Evolutionary conservation across 35 echinoderm and acorn worm species (phyloP), one percentile per base, ranked within the genome.

Genomic region (Apostichopus parvimensis): DNA sequence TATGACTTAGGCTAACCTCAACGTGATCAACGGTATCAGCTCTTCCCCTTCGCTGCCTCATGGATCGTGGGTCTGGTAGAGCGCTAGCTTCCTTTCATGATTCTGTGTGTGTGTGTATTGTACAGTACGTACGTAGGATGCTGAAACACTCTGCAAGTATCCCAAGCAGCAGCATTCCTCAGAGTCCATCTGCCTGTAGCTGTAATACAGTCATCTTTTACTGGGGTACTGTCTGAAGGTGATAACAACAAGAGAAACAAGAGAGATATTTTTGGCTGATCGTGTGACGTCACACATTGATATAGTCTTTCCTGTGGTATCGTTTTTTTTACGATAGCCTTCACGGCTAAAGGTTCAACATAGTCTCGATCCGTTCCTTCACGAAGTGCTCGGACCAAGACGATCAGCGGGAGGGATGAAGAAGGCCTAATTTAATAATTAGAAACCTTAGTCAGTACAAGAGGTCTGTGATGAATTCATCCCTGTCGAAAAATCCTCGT

Each of bases 221-320:
- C n/a, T 22, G 28, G 79, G 34, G 45, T 82, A 45, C 34, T 45
- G 79, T 53, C 79, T 82, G 79, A 56, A 82, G 79, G 79, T 82
- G 79, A 82, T 82, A 82, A 82, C 79, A 56, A 82, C 26, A 82
- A 54, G 79, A 45, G 34, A 45, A 45, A 45, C 34, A 45, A 45
- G 1, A 45, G 34, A 82, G 79, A 82, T 82, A 82, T 82, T 82
- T 82, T 25, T 82, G 79, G 79, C 79, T 82, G 5, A 56, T 17
- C 17, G 17, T 82, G 79, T 82, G 79, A 82, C 79, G 79, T 82
- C 79, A 82, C 9, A 52, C 12, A 34, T 28, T 11, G 25, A 82
- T 14, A 11, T 68, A 18, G 18, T 45, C 34, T 45, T 14, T 68
- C 64, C 64, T 68, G 64, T 5, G 2, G 64, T 68, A 68, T 68